These are phyloP conservation scores for Microcaecilia unicolor DNA, from an alignment of 2,797 vertebrate species.

Conservation along the genomic window DNA sequence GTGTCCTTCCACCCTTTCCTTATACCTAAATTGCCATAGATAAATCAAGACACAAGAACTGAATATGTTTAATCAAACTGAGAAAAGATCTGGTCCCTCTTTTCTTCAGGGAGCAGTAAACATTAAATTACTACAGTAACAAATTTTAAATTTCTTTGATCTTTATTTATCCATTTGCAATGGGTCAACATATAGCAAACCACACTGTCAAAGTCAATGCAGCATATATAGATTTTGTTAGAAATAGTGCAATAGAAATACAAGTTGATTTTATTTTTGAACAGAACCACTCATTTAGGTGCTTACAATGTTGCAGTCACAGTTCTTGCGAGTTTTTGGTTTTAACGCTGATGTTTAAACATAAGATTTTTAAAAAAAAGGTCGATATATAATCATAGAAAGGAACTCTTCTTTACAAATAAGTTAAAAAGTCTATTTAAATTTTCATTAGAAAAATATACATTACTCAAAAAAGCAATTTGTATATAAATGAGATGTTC, in stretches of 20 bases:
- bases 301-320: background rate
- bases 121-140: no score
- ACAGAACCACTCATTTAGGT: background rate
- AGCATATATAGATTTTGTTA: no score
- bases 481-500: background rate
- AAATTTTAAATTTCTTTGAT: no score
- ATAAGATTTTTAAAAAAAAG: slow-evolving; percentile 26
- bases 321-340: slow-evolving; percentile 22
- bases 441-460: slow-evolving; percentile 48
- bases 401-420: slow-evolving; percentile 42
- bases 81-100: no score
- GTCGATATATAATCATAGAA: slow-evolving; percentile 17
- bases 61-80: no score
- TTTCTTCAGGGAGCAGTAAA: no score
- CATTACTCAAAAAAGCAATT: slow-evolving; percentile 17
- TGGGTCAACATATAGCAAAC: no score
- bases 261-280: slow-evolving; percentile 8
- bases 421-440: slow-evolving; percentile 33
- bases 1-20: no score
- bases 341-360: slow-evolving; percentile 16
- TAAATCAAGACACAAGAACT: no score
- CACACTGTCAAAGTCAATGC: no score
- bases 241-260: slow-evolving; percentile 3
- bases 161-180: no score
- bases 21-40: no score